Evolutionary conservation across 2,113 vertebrate genomes (phyloP).

Genomic region (Siniperca knerii): DNA sequence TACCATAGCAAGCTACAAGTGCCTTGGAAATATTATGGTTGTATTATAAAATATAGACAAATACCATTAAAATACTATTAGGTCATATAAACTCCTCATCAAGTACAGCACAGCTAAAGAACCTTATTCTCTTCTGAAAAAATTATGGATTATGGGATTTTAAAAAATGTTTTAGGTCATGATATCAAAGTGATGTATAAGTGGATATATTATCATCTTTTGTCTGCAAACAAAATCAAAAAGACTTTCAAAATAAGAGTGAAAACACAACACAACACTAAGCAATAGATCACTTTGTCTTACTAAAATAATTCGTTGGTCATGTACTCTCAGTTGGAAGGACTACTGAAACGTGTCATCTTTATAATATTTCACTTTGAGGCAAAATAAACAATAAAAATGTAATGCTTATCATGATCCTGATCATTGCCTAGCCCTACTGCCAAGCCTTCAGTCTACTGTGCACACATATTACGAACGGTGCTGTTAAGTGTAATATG

Average conservation of each 20-base stretch:
- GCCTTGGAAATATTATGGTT: not conserved
- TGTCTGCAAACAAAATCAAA: not conserved
- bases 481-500: not conserved
- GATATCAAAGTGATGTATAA: not conserved
- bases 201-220: not conserved
- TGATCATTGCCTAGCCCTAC: not conserved
- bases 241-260: not conserved
- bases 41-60: not conserved
- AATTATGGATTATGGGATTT: not conserved
- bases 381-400: not conserved
- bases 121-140: not conserved
- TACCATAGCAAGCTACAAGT: not conserved
- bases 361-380: not conserved
- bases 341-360: not conserved
- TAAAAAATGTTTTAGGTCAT: not conserved
- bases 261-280: not conserved
- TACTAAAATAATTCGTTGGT: not conserved
- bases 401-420: no score
- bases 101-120: not conserved
- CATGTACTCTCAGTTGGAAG: not conserved
- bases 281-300: not conserved
- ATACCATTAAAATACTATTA: not conserved
- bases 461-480: no score
- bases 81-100: not conserved
- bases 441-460: not conserved